phyloP scores from a whole-genome alignment of 2,888 invertebrate species.

The Parnassius apollo region DNA sequence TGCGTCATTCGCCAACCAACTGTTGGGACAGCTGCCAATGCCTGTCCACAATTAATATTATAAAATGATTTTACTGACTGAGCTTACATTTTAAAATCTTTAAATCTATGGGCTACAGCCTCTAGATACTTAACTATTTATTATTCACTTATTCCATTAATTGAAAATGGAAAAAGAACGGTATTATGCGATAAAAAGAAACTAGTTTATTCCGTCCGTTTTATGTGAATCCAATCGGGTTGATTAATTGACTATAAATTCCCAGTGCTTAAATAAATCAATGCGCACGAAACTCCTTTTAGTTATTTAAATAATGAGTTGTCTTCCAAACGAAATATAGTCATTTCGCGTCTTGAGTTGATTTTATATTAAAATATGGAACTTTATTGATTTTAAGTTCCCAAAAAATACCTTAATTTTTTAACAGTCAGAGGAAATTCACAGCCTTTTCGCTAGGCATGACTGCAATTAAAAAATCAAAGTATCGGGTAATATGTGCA shows the following conservation, averaged over 20 bases:
- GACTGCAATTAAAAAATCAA: slow-evolving; percentile 81
- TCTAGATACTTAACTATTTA: slow-evolving; percentile 38
- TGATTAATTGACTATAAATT: slow-evolving; percentile 28
- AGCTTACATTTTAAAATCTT: slow-evolving; percentile 18
- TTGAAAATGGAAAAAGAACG: slow-evolving; percentile 44
- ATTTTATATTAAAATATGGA: slow-evolving; percentile 51
- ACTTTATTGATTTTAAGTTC: slow-evolving; percentile 56
- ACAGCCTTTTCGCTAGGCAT: slow-evolving; percentile 61
- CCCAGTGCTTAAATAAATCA: slow-evolving; percentile 47
- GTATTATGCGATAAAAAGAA: slow-evolving; percentile 47
- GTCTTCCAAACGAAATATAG: slow-evolving; percentile 71
- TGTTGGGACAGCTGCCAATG: slow-evolving; percentile 86
- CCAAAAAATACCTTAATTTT: slow-evolving; percentile 73
- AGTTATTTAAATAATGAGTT: slow-evolving; percentile 48
- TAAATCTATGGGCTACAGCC: slow-evolving; percentile 13
- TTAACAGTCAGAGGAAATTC: slow-evolving; percentile 70
- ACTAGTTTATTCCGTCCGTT: slow-evolving; percentile 76
- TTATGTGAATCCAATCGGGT: slow-evolving; percentile 28
- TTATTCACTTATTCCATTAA: slow-evolving; percentile 42
- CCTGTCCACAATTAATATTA: slow-evolving; percentile 81
- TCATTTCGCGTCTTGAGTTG: slow-evolving; percentile 48
- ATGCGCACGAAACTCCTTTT: slow-evolving; percentile 42
- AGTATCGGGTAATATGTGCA: slow-evolving; percentile 92
- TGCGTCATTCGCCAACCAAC: slow-evolving; percentile 96
- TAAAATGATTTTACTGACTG: slow-evolving; percentile 16